Evolutionary conservation across 2,797 vertebrate species (phyloP).

Genomic region (Pseudomugil tenellus): DNA sequence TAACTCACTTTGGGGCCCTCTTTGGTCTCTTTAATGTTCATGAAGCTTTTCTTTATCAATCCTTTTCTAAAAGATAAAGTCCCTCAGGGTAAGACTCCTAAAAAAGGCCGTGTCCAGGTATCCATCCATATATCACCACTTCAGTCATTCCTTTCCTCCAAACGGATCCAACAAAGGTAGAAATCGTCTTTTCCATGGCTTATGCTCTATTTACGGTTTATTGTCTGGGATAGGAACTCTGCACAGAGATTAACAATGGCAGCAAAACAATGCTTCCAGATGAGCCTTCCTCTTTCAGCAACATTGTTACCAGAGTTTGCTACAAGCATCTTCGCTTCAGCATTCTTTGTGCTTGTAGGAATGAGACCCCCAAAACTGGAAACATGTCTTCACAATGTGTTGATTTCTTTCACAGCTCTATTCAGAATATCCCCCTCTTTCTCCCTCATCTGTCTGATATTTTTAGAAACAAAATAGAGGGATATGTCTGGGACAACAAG

Average conservation of each 20-base stretch:
- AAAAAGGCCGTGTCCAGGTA: constrained; percentile 9
- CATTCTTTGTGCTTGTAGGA: constrained; percentile 48
- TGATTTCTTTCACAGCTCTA: constrained; percentile 54
- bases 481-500: constrained; percentile 60
- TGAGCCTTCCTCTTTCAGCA: constrained; percentile 47
- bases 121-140: constrained; percentile 17
- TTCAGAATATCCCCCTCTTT: constrained; percentile 28
- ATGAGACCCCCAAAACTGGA: constrained; percentile 32
- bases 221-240: constrained; percentile 42
- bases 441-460: constrained; percentile 47
- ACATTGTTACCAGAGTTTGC: constrained; percentile 54
- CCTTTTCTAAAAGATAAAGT: neutral
- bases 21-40: neutral
- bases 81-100: constrained; percentile 5
- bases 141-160: constrained; percentile 29
- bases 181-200: constrained; percentile 41
- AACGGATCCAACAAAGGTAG: constrained; percentile 38
- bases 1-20: no score
- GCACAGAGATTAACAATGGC: constrained; percentile 59
- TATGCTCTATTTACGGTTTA: constrained; percentile 53
- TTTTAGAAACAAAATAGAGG: constrained; percentile 22
- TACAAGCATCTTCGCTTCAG: constrained; percentile 46
- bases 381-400: constrained; percentile 58
- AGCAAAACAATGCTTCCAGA: constrained; percentile 61
- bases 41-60: constrained; percentile 24